These are phyloP conservation scores for Anhinga rufa DNA, from an alignment of 2,113 vertebrate species.

Conservation along the genomic window DNA sequence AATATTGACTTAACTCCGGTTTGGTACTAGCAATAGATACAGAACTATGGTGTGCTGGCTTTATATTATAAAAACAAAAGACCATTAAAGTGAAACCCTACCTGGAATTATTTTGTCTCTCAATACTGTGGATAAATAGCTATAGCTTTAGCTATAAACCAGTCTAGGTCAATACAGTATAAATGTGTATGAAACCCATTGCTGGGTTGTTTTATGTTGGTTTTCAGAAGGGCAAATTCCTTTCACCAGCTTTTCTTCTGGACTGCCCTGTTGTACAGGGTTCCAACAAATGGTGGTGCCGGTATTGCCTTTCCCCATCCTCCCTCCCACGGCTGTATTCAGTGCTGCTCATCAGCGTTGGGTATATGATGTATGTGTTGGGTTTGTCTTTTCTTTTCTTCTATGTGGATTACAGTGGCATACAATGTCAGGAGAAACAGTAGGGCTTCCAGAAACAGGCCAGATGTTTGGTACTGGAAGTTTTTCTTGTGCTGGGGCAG, in stretches of 20 bases:
- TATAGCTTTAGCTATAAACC: not conserved
- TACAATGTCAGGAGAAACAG: not conserved
- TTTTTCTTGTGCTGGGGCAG: not conserved
- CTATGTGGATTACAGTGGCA: accelerated
- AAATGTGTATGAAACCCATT: not conserved
- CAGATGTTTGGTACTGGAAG: not conserved
- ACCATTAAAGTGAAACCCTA: not conserved
- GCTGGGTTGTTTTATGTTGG: not conserved
- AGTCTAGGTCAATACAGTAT: not conserved
- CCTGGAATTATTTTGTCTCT: not conserved
- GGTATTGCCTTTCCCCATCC: not conserved
- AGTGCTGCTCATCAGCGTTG: too few species aligned
- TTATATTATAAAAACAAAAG: not conserved
- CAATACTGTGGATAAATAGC: not conserved
- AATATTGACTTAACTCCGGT: not conserved
- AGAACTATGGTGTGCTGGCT: not conserved
- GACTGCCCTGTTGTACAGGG: not conserved
- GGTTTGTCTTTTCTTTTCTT: not conserved
- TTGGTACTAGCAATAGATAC: not conserved
- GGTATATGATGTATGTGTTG: not conserved
- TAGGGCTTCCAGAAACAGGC: not conserved
- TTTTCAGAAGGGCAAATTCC: not conserved
- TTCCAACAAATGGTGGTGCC: accelerated
- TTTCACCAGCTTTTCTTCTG: not conserved
- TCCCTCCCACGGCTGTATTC: not conserved